Evolutionary conservation across 92 coral and sea anemone genomes (phyloP).

Genomic region (Epizoanthus ramosus): DNA sequence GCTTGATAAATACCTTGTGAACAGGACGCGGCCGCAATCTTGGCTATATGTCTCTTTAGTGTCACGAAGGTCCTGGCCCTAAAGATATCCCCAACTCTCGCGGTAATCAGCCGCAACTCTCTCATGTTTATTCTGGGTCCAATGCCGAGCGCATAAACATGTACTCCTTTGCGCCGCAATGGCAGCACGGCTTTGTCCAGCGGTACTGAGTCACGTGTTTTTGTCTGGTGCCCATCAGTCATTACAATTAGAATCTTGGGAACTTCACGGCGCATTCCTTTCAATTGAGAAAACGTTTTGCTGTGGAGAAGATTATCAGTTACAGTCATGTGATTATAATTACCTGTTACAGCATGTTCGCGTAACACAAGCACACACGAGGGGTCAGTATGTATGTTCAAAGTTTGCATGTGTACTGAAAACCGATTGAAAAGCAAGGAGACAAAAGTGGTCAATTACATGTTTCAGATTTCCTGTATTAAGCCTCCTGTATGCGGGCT

Average conservation of each 20-base stretch:
- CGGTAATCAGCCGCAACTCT: slow-evolving; percentile 69
- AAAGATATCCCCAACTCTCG: slow-evolving; percentile 49
- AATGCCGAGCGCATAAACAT: slow-evolving; percentile 60
- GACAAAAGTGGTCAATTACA: too few species aligned
- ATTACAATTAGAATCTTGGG: slow-evolving; percentile 74
- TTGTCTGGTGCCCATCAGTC: slow-evolving; percentile 77
- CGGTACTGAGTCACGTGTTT: slow-evolving; percentile 49
- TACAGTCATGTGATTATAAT: too few species aligned
- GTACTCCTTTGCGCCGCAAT: slow-evolving; percentile 44
- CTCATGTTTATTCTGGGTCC: slow-evolving; percentile 35
- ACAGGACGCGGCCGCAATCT: slow-evolving; percentile 50
- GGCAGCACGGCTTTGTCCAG: slow-evolving; percentile 71
- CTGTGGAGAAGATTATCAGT: neutral
- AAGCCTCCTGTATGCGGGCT: too few species aligned
- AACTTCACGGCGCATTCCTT: slow-evolving; percentile 50
- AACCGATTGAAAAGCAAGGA: too few species aligned
- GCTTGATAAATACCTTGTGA: slow-evolving; percentile 32
- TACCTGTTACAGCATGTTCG: neutral
- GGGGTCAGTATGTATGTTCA: too few species aligned
- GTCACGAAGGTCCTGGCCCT: slow-evolving; percentile 53
- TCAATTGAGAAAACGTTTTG: slow-evolving; percentile 32
- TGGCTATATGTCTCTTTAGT: slow-evolving; percentile 53
- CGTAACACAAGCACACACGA: too few species aligned
- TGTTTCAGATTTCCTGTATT: too few species aligned
- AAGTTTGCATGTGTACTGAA: too few species aligned